Evolutionary conservation across 1,140 invertebrate genomes (phyloP).

Genomic region (Cherax quadricarinatus): DNA sequence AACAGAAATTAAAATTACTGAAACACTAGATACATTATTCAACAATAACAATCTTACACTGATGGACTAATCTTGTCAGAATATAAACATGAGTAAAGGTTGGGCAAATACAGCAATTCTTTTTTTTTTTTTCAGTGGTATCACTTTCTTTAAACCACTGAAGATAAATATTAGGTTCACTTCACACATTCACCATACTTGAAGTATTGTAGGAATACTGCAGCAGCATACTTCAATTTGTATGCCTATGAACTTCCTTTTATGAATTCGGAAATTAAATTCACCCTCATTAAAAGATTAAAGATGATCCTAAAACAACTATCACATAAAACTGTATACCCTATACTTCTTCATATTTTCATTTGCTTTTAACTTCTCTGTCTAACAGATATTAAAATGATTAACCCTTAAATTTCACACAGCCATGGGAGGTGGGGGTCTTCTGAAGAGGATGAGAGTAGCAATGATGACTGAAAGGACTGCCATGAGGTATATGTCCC

Average conservation of each 20-base stretch:
- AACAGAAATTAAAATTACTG: too few species aligned
- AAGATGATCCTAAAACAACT: not conserved
- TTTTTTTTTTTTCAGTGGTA: not conserved
- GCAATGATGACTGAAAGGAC: conserved; percentile 88
- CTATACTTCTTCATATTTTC: not conserved
- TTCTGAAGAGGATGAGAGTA: conserved; percentile 86
- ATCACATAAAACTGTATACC: not conserved
- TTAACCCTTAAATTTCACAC: conserved; percentile 11
- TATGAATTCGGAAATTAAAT: not conserved
- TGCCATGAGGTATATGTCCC: conserved; percentile 95
- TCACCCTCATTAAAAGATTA: not conserved
- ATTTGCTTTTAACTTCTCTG: not conserved
- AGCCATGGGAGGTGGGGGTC: conserved; percentile 78
- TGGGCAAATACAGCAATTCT: not conserved
- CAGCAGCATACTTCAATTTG: not conserved
- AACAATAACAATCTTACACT: too few species aligned
- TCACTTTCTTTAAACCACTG: not conserved
- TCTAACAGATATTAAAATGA: not conserved
- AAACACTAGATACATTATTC: too few species aligned
- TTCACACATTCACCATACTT: not conserved
- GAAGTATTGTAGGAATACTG: not conserved
- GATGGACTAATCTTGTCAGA: too few species aligned
- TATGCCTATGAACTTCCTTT: not conserved
- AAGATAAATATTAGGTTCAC: not conserved
- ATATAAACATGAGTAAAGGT: too few species aligned